These are phyloP conservation scores for Pyxicephalus adspersus DNA, from an alignment of 2,113 vertebrate species.

Conservation along the genomic window DNA sequence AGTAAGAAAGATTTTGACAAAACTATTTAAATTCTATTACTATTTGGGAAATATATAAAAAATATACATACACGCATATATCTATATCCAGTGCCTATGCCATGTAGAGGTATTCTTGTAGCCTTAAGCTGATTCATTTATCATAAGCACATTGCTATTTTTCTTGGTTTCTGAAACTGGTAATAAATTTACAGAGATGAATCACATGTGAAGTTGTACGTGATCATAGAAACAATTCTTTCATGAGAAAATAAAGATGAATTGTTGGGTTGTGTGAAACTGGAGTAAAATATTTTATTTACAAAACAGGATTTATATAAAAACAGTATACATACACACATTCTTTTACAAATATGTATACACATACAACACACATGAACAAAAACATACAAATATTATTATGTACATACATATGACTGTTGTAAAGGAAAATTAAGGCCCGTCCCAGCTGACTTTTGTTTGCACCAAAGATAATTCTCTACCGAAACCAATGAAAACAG, in stretches of 20 bases:
- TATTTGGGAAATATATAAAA: neutral
- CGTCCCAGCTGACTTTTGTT: no score
- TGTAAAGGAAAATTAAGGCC: no score
- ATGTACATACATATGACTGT: no score
- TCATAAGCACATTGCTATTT: slow-evolving; percentile 29
- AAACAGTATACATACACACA: no score
- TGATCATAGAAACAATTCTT: neutral
- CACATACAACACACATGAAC: no score
- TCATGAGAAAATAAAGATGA: slow-evolving; percentile 22
- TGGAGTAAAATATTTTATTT: no score
- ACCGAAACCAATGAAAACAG: no score
- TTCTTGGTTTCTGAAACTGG: slow-evolving; percentile 20
- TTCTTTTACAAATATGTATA: no score
- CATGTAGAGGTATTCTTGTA: slow-evolving; percentile 20
- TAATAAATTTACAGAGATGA: slow-evolving; percentile 51
- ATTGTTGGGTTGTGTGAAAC: neutral
- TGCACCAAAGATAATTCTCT: no score
- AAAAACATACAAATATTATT: no score
- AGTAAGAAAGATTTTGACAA: neutral
- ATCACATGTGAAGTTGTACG: slow-evolving; percentile 24
- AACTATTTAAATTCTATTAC: neutral
- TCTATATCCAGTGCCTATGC: slow-evolving; percentile 32
- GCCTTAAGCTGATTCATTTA: slow-evolving; percentile 49
- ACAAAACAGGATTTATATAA: no score
- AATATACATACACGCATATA: slow-evolving; percentile 44